phyloP scores from a whole-genome alignment of 2,797 vertebrate genomes.

The Sebastes trivittatus region DNA sequence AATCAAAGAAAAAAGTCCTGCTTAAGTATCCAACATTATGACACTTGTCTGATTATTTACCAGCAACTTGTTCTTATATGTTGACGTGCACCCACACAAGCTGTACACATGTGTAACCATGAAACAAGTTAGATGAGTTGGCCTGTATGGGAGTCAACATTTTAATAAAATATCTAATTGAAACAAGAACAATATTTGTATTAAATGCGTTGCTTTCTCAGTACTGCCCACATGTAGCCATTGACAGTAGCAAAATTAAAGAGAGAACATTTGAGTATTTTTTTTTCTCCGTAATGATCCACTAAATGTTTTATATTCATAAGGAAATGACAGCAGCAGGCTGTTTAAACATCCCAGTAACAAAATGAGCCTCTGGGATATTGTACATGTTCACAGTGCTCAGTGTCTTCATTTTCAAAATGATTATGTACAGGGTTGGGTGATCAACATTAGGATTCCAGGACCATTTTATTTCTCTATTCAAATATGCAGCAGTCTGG shows the following conservation, averaged over 20 bases:
- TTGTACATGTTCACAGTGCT: neutral
- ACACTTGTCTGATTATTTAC: neutral
- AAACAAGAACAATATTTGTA: neutral
- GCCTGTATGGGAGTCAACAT: no score
- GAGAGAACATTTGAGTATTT: neutral
- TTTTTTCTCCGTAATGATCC: neutral
- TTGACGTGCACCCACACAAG: neutral
- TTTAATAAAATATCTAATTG: no score
- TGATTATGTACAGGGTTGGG: neutral
- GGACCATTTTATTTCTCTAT: neutral
- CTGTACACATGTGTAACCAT: neutral
- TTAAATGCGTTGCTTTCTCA: neutral
- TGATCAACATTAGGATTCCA: neutral
- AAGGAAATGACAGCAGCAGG: neutral
- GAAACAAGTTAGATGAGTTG: neutral
- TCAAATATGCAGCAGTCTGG: slow-evolving; percentile 9
- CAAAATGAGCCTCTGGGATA: neutral
- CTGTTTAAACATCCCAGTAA: neutral
- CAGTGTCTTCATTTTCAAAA: neutral
- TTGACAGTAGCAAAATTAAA: neutral
- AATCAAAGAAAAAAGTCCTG: no score
- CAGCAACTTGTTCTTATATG: neutral
- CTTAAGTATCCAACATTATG: neutral
- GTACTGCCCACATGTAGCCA: neutral
- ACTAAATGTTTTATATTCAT: neutral